Conservation (phyloP, 2,113 vertebrate species). For the cattle (Bos taurus) region ARS-UCD2.0 NC_037335.1:1653001-1653500, state of each 20-base stretch:
- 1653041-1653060: conserved; percentile 95
- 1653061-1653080: conserved; percentile 96
- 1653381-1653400: neutral
- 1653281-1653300: neutral
- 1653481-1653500: neutral
- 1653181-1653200: conserved; percentile 85
- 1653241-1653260: conserved; percentile 14
- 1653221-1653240: conserved; percentile 10
- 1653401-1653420: neutral
- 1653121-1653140: conserved; percentile 89
- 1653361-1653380: neutral
- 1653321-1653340: neutral
- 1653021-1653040: conserved; percentile 86
- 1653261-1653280: neutral
- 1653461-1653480: neutral
- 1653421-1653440: neutral
- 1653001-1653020: conserved; percentile 99
- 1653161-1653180: conserved; percentile 88
- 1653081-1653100: conserved; percentile 94
- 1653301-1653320: neutral
- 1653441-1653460: neutral
- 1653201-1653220: conserved; percentile 28
- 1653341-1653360: conserved; percentile 14
- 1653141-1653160: conserved; percentile 95
- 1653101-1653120: conserved; percentile 77